A percentile compares a stretch with the other conserved stretches of the same genome.
Evolutionary conservation across 1,140 invertebrate genomes (phyloP).

Genomic region (Sarcophaga bullata): DNA sequence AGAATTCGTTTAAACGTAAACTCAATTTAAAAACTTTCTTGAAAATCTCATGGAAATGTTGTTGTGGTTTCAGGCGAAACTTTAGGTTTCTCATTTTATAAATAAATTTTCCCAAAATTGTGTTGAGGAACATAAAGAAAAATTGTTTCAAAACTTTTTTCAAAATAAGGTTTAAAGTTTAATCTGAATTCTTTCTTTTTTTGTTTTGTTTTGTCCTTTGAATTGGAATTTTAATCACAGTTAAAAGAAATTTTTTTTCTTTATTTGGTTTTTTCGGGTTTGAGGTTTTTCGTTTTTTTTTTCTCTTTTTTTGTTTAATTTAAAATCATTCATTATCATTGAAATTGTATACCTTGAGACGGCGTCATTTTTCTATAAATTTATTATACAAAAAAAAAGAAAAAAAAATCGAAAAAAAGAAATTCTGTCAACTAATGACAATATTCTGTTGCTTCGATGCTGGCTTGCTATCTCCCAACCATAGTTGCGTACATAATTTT

Average conservation of each 20-base stretch:
- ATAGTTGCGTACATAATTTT: neutral
- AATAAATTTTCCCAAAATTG: neutral
- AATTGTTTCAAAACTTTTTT: neutral
- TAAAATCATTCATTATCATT: neutral
- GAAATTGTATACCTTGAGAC: slow-evolving; percentile 8
- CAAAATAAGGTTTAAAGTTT: neutral
- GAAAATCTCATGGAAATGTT: neutral
- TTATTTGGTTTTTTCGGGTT: neutral
- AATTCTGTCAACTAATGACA: neutral
- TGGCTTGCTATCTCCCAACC: neutral
- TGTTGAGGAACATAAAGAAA: neutral
- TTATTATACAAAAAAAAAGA: slow-evolving; percentile 3
- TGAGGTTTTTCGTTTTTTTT: neutral
- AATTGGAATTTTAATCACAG: too few relatives aligned
- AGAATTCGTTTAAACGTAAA: too few relatives aligned
- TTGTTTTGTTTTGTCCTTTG: neutral
- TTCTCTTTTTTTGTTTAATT: neutral
- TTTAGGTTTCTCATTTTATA: neutral
- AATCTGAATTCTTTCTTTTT: neutral
- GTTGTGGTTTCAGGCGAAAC: neutral
- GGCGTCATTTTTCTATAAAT: neutral
- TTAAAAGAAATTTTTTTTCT: neutral
- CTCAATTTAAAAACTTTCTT: too few relatives aligned
- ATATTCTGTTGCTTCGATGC: neutral
- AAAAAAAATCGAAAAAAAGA: too few relatives aligned